These are phyloP conservation scores for Lymantria monacha DNA, from an alignment of 2,888 invertebrate genomes.

Conservation along the genomic window DNA sequence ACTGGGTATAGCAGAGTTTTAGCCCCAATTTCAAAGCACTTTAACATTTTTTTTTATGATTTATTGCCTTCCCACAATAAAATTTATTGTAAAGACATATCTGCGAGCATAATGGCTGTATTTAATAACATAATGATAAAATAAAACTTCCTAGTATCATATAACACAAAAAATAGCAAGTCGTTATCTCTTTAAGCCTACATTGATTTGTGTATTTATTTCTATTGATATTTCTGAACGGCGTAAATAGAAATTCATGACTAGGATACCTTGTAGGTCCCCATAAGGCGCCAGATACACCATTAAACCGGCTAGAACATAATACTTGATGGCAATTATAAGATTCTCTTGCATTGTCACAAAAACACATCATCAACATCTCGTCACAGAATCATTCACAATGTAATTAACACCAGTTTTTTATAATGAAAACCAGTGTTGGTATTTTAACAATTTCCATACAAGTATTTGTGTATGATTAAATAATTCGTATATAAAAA, in stretches of 20 bases:
- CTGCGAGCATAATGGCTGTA: too few species aligned
- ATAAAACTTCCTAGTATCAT: too few species aligned
- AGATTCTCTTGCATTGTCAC: slow-evolving; percentile 26
- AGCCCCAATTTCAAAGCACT: too few species aligned
- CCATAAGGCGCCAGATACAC: background rate
- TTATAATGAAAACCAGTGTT: slow-evolving; percentile 29
- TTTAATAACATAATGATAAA: too few species aligned
- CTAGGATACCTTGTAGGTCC: background rate
- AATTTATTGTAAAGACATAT: too few species aligned
- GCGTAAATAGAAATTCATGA: background rate
- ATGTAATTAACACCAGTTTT: slow-evolving; percentile 36
- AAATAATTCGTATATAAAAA: slow-evolving; percentile 39
- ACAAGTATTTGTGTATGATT: slow-evolving; percentile 41
- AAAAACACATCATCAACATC: slow-evolving; percentile 44
- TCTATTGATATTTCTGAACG: background rate
- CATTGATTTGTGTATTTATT: background rate
- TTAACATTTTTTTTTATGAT: too few species aligned
- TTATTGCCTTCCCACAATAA: too few species aligned
- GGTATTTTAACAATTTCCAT: slow-evolving; percentile 64
- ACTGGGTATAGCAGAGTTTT: too few species aligned
- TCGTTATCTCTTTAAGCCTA: too few species aligned
- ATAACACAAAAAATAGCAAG: too few species aligned
- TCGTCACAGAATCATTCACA: slow-evolving; percentile 6
- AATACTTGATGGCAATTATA: slow-evolving; percentile 20
- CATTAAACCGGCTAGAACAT: slow-evolving; percentile 5